Conservation (phyloP, 2,888 invertebrate genomes). For the Digitonthophagus gazella region DNA sequence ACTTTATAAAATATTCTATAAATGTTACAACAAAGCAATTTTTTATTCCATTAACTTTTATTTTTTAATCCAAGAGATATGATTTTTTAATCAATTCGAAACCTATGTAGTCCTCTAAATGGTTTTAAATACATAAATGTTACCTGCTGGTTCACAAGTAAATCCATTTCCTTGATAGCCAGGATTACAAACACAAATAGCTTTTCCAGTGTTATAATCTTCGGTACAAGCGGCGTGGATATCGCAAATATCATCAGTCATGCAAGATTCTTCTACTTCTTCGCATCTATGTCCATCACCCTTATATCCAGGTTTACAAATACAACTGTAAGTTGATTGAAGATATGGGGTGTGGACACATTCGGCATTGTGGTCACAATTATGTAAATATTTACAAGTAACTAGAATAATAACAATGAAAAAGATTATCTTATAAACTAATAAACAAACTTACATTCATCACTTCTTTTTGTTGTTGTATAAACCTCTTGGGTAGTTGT, state of each 20-base stretch:
- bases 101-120: too few species aligned
- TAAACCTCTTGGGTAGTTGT: slow-evolving; percentile 17
- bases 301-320: slow-evolving; percentile 54
- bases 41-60: too few species aligned
- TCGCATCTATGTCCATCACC: slow-evolving; percentile 56
- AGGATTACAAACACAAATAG: slow-evolving; percentile 53
- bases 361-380: slow-evolving; percentile 82
- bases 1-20: too few species aligned
- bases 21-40: too few species aligned
- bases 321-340: slow-evolving; percentile 71
- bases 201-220: slow-evolving; percentile 43
- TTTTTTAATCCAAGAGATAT: too few species aligned
- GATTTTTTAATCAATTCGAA: too few species aligned
- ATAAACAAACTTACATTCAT: slow-evolving; percentile 19
- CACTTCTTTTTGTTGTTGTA: slow-evolving; percentile 18
- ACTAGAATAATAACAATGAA: slow-evolving; percentile 49
- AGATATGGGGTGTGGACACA: slow-evolving; percentile 64
- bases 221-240: slow-evolving; percentile 60
- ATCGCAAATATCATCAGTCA: slow-evolving; percentile 58
- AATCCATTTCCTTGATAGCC: slow-evolving; percentile 57
- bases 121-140: background rate
- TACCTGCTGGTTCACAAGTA: slow-evolving; percentile 42
- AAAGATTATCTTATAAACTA: background rate
- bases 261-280: slow-evolving; percentile 51
- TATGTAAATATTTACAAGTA: slow-evolving; percentile 70